Evolutionary conservation across 2,113 vertebrate genomes (phyloP).

Genomic region (Apus apus): DNA sequence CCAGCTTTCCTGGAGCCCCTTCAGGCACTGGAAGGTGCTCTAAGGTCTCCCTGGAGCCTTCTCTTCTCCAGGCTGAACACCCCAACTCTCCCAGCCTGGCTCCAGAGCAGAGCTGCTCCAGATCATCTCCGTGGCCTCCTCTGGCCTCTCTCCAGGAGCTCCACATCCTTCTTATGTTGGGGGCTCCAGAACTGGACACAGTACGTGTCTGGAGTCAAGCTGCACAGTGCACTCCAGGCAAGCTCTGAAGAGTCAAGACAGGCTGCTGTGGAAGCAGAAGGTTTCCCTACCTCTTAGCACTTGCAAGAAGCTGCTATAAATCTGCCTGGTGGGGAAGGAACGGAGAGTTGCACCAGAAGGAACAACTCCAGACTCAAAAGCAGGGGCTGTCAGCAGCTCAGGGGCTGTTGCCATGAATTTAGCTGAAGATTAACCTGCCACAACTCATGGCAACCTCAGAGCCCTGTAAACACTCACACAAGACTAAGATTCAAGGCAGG

Average conservation of each 20-base stretch:
- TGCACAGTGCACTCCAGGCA: neutral
- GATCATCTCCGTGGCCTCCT: too few relatives aligned
- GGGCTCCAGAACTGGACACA: too few relatives aligned
- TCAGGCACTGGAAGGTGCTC: too few relatives aligned
- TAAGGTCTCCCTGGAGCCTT: too few relatives aligned
- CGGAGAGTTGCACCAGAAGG: neutral
- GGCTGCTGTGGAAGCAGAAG: neutral
- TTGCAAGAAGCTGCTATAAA: neutral
- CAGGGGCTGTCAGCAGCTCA: neutral
- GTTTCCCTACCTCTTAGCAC: neutral
- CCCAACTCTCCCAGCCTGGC: too few relatives aligned
- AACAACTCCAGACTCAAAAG: neutral
- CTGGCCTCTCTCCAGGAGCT: too few relatives aligned
- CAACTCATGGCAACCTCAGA: neutral
- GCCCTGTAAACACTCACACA: neutral
- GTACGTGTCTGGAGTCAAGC: too few relatives aligned
- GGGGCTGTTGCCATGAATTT: neutral
- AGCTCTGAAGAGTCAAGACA: neutral
- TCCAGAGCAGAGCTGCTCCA: too few relatives aligned
- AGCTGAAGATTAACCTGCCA: accelerated
- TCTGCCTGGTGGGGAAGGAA: neutral
- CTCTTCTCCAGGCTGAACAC: too few relatives aligned
- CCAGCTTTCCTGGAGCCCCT: too few relatives aligned
- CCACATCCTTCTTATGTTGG: too few relatives aligned
- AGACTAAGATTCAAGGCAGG: neutral